A percentile compares a stretch with the other conserved stretches of the same genome.
phyloP scores from a whole-genome alignment of 2,113 vertebrate species.

The Apistogramma diplotaenia region DNA sequence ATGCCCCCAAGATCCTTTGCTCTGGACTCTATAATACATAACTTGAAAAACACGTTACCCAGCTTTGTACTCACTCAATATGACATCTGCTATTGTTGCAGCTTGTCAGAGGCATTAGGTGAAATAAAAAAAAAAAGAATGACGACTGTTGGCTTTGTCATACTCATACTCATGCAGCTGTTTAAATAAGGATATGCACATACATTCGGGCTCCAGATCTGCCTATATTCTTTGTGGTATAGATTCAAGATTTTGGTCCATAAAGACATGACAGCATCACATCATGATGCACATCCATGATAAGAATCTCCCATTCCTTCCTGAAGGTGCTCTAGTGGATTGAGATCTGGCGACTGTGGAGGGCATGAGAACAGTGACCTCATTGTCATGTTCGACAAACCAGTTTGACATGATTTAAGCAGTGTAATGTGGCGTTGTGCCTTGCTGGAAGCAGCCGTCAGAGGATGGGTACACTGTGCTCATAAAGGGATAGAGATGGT shows the following conservation, averaged over 20 bases:
- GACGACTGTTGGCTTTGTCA: background rate
- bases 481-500: background rate
- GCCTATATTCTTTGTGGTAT: background rate
- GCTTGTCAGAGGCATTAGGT: background rate
- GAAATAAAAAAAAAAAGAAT: too few species aligned
- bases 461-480: too few species aligned
- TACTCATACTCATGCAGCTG: fast-evolving
- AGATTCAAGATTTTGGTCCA: background rate
- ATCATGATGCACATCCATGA: background rate
- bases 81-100: background rate
- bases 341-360: too few species aligned
- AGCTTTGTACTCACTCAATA: background rate
- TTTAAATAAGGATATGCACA: background rate
- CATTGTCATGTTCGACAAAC: background rate
- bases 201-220: too few species aligned
- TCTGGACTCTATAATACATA: background rate
- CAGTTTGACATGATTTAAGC: background rate
- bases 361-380: background rate
- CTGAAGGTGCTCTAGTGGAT: background rate
- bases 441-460: too few species aligned
- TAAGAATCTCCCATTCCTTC: background rate
- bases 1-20: background rate
- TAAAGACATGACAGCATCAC: background rate
- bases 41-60: background rate
- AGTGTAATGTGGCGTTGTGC: background rate